Conservation (phyloP, 1,140 invertebrate species). For the Cotesia glomerata region DNA sequence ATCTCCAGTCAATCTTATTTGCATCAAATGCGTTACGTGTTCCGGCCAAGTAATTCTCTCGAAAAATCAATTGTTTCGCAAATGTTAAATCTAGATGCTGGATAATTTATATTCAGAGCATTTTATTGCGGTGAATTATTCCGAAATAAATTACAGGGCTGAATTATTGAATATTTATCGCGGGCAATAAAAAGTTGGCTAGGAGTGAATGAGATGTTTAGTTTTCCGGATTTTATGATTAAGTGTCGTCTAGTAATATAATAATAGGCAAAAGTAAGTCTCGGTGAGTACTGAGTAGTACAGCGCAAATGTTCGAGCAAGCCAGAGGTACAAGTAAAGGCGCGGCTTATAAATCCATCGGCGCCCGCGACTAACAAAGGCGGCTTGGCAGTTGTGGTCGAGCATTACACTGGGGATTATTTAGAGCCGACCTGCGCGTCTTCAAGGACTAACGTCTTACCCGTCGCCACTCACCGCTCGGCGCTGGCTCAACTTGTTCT, state of each 20-base stretch:
- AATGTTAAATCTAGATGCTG: not conserved
- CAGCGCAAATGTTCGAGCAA: not conserved
- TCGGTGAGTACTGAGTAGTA: not conserved
- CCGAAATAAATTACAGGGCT: too few relatives aligned
- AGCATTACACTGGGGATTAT: conserved; percentile 17
- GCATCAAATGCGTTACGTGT: not conserved
- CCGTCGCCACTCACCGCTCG: conserved; percentile 17
- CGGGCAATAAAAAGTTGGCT: too few relatives aligned
- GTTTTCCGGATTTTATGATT: too few relatives aligned
- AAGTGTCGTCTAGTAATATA: too few relatives aligned
- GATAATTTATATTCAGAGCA: not conserved
- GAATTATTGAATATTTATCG: too few relatives aligned
- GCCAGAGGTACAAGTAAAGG: not conserved
- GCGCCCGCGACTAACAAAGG: conserved; percentile 10
- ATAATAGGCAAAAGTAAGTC: too few relatives aligned
- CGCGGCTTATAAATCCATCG: conserved; percentile 18
- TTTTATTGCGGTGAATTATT: too few relatives aligned
- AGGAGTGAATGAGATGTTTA: too few relatives aligned
- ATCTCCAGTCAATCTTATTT: not conserved
- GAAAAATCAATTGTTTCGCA: not conserved
- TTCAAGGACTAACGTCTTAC: conserved; percentile 15
- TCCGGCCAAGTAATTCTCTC: not conserved
- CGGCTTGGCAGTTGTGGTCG: not conserved
- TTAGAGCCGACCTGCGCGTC: conserved; percentile 15
- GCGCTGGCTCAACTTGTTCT: not conserved